phyloP scores from a whole-genome alignment of 2,797 vertebrate genomes.

The Chelonia mydas region DNA sequence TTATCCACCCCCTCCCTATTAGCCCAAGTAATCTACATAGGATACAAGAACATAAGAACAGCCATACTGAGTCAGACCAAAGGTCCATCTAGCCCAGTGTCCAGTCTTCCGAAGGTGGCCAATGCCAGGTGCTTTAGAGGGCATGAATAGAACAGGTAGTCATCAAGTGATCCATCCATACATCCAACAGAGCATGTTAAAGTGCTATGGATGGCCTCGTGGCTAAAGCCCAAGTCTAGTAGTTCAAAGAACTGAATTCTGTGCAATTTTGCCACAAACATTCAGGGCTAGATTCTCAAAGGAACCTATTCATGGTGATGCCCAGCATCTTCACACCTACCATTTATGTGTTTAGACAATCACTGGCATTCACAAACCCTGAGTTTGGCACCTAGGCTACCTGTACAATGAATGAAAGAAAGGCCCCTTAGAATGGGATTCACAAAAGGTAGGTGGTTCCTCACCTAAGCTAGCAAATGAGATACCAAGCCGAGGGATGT shows the following conservation, averaged over 20 bases:
- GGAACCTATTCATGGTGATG: neutral
- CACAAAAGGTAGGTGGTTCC: neutral
- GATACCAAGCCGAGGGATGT: neutral
- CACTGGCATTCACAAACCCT: too few relatives aligned
- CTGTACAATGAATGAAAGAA: neutral
- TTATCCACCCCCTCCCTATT: neutral
- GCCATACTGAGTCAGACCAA: too few relatives aligned
- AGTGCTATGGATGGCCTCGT: neutral
- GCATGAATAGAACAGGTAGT: too few relatives aligned
- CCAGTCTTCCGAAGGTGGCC: too few relatives aligned
- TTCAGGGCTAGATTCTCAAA: neutral
- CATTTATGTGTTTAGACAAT: too few relatives aligned
- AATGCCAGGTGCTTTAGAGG: too few relatives aligned
- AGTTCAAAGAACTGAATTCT: constrained; percentile 10
- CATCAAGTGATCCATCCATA: too few relatives aligned
- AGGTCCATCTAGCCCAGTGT: too few relatives aligned
- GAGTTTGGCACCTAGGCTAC: neutral
- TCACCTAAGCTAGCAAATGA: neutral
- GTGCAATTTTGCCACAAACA: neutral
- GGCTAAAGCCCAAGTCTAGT: neutral
- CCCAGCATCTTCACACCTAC: too few relatives aligned
- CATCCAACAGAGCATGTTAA: neutral
- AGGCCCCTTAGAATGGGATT: neutral
- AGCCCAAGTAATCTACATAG: neutral
- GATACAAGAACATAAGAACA: too few relatives aligned